Conservation (phyloP, 2,797 vertebrate species). For the Sebastes iracundus region DNA sequence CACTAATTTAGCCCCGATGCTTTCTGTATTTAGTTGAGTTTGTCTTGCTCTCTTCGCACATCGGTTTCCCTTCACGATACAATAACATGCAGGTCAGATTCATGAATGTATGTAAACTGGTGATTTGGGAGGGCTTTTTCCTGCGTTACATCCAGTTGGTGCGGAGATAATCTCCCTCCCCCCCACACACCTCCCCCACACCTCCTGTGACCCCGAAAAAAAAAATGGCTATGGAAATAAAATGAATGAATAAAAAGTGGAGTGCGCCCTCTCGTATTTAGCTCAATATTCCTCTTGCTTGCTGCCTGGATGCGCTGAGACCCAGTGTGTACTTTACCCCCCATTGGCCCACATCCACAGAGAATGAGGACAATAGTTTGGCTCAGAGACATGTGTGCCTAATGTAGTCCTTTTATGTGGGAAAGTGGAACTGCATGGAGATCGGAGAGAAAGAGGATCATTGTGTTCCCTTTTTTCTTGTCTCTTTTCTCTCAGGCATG, state of each 20-base stretch:
- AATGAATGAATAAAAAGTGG: conserved; percentile 30
- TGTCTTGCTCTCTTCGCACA: neutral
- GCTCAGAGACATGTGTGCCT: conserved; percentile 76
- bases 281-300: conserved; percentile 60
- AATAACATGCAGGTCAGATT: neutral
- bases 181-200: neutral
- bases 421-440: conserved; percentile 62
- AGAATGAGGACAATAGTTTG: conserved; percentile 80
- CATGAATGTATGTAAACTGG: neutral
- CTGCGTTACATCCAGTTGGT: neutral
- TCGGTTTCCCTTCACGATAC: neutral
- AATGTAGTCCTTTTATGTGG: conserved; percentile 75
- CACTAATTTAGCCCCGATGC: neutral
- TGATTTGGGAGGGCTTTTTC: neutral
- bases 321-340: conserved; percentile 51
- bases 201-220: neutral
- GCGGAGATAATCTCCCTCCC: neutral
- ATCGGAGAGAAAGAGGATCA: conserved; percentile 48
- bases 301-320: conserved; percentile 55
- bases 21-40: neutral
- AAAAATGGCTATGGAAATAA: conserved; percentile 19
- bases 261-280: conserved; percentile 27
- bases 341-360: conserved; percentile 77
- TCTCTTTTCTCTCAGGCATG: conserved; percentile 17
- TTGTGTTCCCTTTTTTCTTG: conserved; percentile 50